phyloP scores from a whole-genome alignment of 2,888 invertebrate species.

The Saturnia pavonia region DNA sequence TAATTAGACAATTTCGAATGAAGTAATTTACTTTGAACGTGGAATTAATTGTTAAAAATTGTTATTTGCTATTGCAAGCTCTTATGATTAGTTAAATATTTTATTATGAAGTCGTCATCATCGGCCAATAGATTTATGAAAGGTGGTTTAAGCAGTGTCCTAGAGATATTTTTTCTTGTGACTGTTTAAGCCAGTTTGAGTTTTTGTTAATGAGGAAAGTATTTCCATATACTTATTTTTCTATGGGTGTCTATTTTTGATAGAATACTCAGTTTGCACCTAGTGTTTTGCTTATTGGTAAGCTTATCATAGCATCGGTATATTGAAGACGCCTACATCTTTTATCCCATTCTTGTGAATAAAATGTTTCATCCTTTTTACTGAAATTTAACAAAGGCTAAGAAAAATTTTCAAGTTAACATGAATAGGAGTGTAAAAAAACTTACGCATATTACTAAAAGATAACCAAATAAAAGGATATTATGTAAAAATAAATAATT shows the following conservation, averaged over 20 bases:
- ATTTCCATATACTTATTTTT: background rate
- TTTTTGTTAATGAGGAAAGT: background rate
- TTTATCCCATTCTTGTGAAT: background rate
- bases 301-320: background rate
- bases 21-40: background rate
- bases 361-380: background rate
- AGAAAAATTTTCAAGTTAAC: background rate
- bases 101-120: background rate
- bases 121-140: too few species aligned
- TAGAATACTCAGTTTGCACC: background rate
- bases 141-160: too few species aligned
- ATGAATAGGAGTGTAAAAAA: background rate
- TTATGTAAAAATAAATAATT: background rate
- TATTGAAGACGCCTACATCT: background rate
- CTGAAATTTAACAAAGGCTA: background rate
- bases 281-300: background rate
- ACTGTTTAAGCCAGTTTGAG: too few species aligned
- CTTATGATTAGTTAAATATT: background rate
- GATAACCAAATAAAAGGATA: background rate
- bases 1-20: background rate
- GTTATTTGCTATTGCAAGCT: background rate
- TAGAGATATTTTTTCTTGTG: too few species aligned
- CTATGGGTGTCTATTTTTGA: background rate
- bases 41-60: background rate
- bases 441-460: background rate